Evolutionary conservation across 2,113 vertebrate genomes (phyloP), one percentile per base, ranked within the genome.

Genomic region (Platichthys flesus): DNA sequence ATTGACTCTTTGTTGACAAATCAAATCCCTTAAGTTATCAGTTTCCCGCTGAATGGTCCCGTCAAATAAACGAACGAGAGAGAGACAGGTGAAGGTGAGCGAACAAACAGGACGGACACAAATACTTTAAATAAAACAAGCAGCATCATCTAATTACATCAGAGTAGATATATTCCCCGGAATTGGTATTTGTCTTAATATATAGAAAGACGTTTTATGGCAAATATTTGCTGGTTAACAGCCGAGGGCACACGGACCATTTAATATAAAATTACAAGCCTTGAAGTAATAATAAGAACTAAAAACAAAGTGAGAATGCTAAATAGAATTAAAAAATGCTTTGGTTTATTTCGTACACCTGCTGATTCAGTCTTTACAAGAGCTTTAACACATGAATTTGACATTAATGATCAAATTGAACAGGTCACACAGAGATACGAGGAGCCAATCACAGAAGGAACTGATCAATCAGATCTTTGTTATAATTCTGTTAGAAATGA

Each of bases 81-180:
- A 40, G 24, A 67, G 49, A 54, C 67, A 76, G 63, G 35, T 47
- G 58, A 24, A 26, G 55, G 15, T 31, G 31, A 42, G 31, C 24
- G 55, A 21, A n/a, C 1, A 35, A 1, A n/a, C 37, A 7, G 31
- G 6, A 31, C 31, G 26, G 21, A 26, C 23, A 10, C 9, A 21
- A 26, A 37, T 31, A 20, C 20, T 4, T 5, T 4, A 54, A 12
- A n/a, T 8, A 28, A 55, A 28, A 58, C 24, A 1, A 1, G 5
- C 6, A 26, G 24, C 4, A 56, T 2, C 1, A 61, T 16, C 45
- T 8, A 63, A 45, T 16, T 40, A 9, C 9, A 40, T 13, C 40
- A 42, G 9, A 42, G 40, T 42, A 3, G 10, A 42, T 13, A 2
- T 10, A 13, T 42, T 42, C 40, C 40, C 12, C 12, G 40, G 40